Evolutionary conservation across 2,113 vertebrate genomes (phyloP).

Genomic region (Lota lota): DNA sequence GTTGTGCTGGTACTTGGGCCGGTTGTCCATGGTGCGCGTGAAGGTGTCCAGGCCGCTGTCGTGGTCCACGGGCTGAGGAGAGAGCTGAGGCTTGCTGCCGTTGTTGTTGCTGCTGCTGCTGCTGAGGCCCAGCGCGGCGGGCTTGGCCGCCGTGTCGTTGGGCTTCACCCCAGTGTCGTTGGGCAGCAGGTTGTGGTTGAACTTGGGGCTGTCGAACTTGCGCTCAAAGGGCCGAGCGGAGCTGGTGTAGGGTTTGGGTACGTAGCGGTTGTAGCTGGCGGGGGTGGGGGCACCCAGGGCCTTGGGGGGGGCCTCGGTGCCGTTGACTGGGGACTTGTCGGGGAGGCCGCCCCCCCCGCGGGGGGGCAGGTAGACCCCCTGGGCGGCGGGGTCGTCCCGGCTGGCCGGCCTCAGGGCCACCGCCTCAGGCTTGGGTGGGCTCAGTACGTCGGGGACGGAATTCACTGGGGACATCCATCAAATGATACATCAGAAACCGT

Average conservation of each 20-base stretch:
- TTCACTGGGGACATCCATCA: constrained; percentile 68
- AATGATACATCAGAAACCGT: not conserved
- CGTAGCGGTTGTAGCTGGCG: constrained; percentile 82
- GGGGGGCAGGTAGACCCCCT: constrained; percentile 62
- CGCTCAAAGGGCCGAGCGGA: constrained; percentile 88
- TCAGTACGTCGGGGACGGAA: constrained; percentile 77
- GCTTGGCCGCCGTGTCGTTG: constrained; percentile 78
- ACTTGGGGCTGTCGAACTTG: constrained; percentile 98
- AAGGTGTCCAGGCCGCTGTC: constrained; percentile 90
- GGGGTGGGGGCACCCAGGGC: constrained; percentile 54
- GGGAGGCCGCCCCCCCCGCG: constrained; percentile 65
- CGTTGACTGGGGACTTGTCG: constrained; percentile 81
- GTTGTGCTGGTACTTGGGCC: constrained; percentile 93
- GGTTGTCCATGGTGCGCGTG: constrained; percentile 83
- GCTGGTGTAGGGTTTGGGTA: constrained; percentile 83
- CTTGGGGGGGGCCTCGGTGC: constrained; percentile 78
- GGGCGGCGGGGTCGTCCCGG: constrained; percentile 80
- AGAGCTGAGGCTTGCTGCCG: constrained; percentile 77
- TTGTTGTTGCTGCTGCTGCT: constrained; percentile 21
- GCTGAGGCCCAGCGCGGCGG: constrained; percentile 24
- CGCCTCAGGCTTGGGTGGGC: constrained; percentile 82
- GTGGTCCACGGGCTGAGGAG: constrained; percentile 81
- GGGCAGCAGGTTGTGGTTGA: constrained; percentile 96
- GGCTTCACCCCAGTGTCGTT: constrained; percentile 83
- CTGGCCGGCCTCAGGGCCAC: constrained; percentile 75